Percentiles rank a stretch among this genome's conserved stretches.
Conservation (phyloP, 1,140 invertebrate species). For the Procambarus clarkii region DNA sequence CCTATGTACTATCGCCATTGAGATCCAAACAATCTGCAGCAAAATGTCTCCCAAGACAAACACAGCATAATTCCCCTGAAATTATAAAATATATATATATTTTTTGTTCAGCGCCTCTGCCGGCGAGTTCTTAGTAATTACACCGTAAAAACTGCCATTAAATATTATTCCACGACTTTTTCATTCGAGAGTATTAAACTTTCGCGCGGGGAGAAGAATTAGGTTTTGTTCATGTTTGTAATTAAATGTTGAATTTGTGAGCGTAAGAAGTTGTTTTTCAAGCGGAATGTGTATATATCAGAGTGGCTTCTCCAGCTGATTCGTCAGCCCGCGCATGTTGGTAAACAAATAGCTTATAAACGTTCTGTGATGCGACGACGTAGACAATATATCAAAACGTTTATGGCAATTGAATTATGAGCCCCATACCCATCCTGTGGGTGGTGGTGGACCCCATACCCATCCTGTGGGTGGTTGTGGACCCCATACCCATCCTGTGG, state of each 20-base stretch:
- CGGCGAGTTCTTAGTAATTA: background rate
- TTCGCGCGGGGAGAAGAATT: background rate
- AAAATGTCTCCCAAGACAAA: background rate
- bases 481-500: too few species aligned
- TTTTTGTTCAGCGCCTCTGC: background rate
- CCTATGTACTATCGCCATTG: background rate
- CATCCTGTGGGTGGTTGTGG: too few species aligned
- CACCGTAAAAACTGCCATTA: background rate
- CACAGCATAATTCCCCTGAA: background rate
- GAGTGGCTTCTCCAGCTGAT: too few species aligned
- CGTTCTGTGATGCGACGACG: too few species aligned
- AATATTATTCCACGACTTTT: constrained; percentile 2
- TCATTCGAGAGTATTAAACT: background rate
- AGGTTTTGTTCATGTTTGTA: background rate
- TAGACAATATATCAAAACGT: too few species aligned
- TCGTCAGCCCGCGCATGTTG: too few species aligned
- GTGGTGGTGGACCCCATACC: too few species aligned
- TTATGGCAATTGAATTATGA: too few species aligned
- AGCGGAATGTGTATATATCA: too few species aligned
- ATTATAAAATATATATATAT: background rate
- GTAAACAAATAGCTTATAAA: too few species aligned
- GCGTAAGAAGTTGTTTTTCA: background rate
- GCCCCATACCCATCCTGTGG: too few species aligned
- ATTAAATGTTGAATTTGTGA: background rate
- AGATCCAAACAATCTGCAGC: background rate